Evolutionary conservation across 2,113 vertebrate genomes (phyloP), one percentile per base, ranked within the genome.

Genomic region (Apistogramma diplotaenia): DNA sequence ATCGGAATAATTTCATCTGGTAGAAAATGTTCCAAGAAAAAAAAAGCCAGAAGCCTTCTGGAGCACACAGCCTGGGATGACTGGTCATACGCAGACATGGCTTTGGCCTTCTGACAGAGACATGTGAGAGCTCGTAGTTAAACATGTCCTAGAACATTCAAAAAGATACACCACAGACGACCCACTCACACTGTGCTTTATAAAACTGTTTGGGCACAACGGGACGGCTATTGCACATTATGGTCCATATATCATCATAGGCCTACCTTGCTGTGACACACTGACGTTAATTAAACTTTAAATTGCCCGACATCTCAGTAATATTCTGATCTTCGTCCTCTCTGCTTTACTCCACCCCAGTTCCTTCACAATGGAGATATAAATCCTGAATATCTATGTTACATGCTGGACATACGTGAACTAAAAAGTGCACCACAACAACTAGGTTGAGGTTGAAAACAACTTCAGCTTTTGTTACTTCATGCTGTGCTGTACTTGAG

Each of bases 231-330:
- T 49, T 49, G 16, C 6, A 49, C 46, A 37, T 55, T 37, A 43
- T 91, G 91, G 90, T 91, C 91, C 75, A 23, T 51, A 12, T 61
- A 56, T 35, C 49, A 74, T 72, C 40, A n/a, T 75, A n/a, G 3
- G 0, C 60, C 72, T 54, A 82, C 10, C 51, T 15, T 56, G 35
- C 76, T 49, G 40, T 29, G 43, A 70, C 43, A 29, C 43, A 49
- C 40, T 70, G 40, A 31, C 29, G 25, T 13, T n/a, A 49, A 73
- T 37, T 33, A 27, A 80, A 43, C 2, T 0, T 81, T 49, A 23
- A 85, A 76, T 79, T 37, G 9, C 18, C 37, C 18, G 8, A 67
- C 43, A 67, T 46, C 3, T 2, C 40, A 46, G 23, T 67, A 49
- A 70, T 29, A 70, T 49, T 23, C 15, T 16, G 43, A 5, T 16